Conservation (phyloP, 2,797 vertebrate genomes). For the Tympanoctomys barrerae region DNA sequence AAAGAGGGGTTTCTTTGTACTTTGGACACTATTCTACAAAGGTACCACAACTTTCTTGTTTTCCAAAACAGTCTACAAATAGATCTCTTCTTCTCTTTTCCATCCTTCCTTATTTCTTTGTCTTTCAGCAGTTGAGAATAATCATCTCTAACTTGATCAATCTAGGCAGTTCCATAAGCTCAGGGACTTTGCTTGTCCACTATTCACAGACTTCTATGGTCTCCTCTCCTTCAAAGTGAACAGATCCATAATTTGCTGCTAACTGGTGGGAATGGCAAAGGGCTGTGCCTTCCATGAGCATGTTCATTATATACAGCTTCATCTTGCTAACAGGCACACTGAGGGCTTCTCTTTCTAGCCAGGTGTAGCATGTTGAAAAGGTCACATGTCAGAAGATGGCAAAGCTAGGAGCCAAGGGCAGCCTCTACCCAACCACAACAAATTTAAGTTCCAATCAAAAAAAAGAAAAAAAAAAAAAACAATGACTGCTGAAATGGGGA, state of each 20-base stretch:
- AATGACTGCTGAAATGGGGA: no score
- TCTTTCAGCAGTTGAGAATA: background rate
- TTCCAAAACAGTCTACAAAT: background rate
- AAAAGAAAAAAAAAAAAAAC: background rate
- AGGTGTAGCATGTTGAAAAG: background rate
- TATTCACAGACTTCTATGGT: background rate
- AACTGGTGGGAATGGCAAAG: background rate
- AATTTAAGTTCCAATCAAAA: background rate
- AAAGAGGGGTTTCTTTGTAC: background rate
- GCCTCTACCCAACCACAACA: background rate
- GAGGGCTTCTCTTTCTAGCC: background rate
- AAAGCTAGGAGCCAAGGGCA: background rate
- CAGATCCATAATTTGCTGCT: background rate
- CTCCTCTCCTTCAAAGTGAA: background rate
- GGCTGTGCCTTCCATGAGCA: background rate
- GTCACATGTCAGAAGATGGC: background rate
- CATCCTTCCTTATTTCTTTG: background rate
- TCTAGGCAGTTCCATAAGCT: background rate
- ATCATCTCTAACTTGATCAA: background rate
- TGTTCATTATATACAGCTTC: rapidly evolving
- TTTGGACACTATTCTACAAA: background rate
- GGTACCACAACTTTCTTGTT: background rate
- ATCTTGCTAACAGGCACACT: background rate
- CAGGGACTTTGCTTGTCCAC: background rate
- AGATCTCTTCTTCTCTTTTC: background rate